phyloP scores from a whole-genome alignment of 23 tunicate genomes.

The Trididemnum nubilum region DNA sequence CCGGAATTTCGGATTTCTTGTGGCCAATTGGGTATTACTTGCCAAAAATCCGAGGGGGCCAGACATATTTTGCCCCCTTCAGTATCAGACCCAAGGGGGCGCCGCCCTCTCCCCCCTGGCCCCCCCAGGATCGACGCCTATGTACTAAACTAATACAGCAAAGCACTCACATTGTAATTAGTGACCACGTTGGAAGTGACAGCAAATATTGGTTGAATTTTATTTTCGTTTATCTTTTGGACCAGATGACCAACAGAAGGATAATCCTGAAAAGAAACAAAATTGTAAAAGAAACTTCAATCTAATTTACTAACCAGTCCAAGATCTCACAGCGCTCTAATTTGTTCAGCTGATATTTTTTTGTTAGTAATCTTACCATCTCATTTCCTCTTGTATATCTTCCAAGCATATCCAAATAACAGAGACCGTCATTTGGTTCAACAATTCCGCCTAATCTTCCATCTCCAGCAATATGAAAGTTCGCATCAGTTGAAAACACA shows the following conservation, averaged over 20 bases:
- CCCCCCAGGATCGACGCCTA: no score
- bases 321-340: neutral
- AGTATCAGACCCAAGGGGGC: no score
- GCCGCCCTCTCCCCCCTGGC: no score
- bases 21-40: no score
- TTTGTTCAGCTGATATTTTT: neutral
- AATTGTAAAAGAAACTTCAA: neutral
- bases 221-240: slow-evolving; percentile 61
- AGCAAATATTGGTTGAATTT: slow-evolving; percentile 97
- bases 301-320: neutral
- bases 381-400: slow-evolving; percentile 68
- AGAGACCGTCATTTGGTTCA: slow-evolving; percentile 90
- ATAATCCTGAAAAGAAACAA: slow-evolving; percentile 68
- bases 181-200: slow-evolving; percentile 60
- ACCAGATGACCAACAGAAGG: slow-evolving; percentile 98
- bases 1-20: no score
- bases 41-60: no score
- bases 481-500: slow-evolving; percentile 93
- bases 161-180: neutral
- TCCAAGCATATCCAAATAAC: slow-evolving; percentile 66
- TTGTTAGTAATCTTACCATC: slow-evolving; percentile 46
- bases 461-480: slow-evolving; percentile 96
- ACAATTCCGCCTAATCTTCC: slow-evolving; percentile 98
- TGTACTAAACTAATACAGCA: no score
- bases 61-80: no score